Evolutionary conservation across 2,888 invertebrate genomes (phyloP).

Genomic region (Drosophila meridiana): DNA sequence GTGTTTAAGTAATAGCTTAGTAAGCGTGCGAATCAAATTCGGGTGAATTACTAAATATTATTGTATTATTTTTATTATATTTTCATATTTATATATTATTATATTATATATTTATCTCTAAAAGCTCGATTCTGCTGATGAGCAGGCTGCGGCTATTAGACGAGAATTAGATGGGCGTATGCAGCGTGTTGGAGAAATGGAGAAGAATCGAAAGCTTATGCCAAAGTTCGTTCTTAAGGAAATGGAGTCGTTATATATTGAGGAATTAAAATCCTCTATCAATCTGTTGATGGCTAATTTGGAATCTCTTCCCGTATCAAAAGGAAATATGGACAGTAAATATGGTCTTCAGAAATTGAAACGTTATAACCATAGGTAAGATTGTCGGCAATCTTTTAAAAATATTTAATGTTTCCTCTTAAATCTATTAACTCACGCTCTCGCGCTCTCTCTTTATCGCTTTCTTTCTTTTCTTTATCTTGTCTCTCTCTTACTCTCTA

Average conservation of each 20-base stretch:
- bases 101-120: neutral
- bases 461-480: neutral
- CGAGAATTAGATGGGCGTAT: constrained; percentile 99
- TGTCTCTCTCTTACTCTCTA: neutral
- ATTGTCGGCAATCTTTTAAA: neutral
- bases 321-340: constrained; percentile 98
- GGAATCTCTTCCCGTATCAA: constrained; percentile 99
- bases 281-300: constrained; percentile 99
- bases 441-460: neutral
- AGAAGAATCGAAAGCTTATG: constrained; percentile 98
- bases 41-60: too few relatives aligned
- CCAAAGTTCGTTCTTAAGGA: constrained; percentile 99
- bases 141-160: constrained; percentile 99
- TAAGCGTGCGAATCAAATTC: too few relatives aligned
- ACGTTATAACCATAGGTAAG: constrained; percentile 98
- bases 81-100: too few relatives aligned
- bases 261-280: constrained; percentile 98
- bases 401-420: neutral
- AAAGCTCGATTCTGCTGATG: constrained; percentile 99
- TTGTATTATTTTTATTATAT: too few relatives aligned
- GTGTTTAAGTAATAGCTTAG: too few relatives aligned
- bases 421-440: neutral
- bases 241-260: constrained; percentile 99
- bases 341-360: constrained; percentile 99
- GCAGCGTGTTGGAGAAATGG: constrained; percentile 98